A percentile compares a stretch with the other conserved stretches of the same genome.
Conservation (phyloP, 2,113 vertebrate genomes). For the Cranoglanis bouderius region DNA sequence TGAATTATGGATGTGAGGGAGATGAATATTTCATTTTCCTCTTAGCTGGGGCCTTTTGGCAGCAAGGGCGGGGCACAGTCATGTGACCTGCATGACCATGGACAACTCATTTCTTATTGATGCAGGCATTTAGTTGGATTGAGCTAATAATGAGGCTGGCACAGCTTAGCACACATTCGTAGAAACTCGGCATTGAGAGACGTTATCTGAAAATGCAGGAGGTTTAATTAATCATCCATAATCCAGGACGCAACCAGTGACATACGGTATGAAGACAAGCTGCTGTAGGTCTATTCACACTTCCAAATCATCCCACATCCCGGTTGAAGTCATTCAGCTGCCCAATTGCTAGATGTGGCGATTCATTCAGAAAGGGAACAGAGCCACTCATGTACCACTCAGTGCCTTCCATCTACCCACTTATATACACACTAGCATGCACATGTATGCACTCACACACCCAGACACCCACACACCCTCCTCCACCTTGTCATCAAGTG, state of each 20-base stretch:
- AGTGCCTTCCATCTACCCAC: slow-evolving; percentile 14
- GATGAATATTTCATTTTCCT: slow-evolving; percentile 52
- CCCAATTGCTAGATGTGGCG: neutral
- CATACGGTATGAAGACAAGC: neutral
- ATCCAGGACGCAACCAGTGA: neutral
- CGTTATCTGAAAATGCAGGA: neutral
- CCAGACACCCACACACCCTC: slow-evolving; percentile 7
- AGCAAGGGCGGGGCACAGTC: slow-evolving; percentile 32
- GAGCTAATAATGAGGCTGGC: slow-evolving; percentile 21
- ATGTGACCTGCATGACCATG: slow-evolving; percentile 35
- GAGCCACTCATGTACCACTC: slow-evolving; percentile 30
- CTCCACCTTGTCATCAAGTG: slow-evolving; percentile 35
- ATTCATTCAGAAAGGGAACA: slow-evolving; percentile 9
- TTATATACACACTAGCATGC: slow-evolving; percentile 15
- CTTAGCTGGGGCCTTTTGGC: slow-evolving; percentile 37
- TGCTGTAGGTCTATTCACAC: neutral
- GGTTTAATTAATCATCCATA: neutral
- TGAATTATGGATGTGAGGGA: slow-evolving; percentile 54
- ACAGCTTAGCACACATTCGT: neutral
- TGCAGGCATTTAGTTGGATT: slow-evolving; percentile 30
- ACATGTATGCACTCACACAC: slow-evolving; percentile 22
- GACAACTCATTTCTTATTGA: slow-evolving; percentile 45
- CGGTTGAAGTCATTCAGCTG: neutral
- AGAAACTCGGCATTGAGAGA: neutral
- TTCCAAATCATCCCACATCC: slow-evolving; percentile 19